Conservation (phyloP, 2,888 invertebrate genomes). For the Stomorhina lunata region DNA sequence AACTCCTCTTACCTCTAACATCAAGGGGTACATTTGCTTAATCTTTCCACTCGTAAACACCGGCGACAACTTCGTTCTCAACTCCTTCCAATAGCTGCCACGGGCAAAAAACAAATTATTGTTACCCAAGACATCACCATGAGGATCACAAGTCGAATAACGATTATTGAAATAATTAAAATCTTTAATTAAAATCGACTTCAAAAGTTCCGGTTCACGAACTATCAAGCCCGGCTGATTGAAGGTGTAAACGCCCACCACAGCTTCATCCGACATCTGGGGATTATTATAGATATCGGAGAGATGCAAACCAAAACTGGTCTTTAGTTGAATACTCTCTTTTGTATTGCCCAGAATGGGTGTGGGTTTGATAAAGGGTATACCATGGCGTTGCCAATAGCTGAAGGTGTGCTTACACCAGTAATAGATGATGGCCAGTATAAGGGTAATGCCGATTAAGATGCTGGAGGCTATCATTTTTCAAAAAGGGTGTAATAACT, state of each 20-base stretch:
- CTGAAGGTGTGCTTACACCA: conserved; percentile 26
- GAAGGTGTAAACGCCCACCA: conserved; percentile 77
- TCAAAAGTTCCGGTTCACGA: conserved; percentile 79
- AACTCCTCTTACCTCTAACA: conserved; percentile 68
- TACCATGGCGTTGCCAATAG: not conserved
- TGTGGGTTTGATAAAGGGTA: too few relatives aligned
- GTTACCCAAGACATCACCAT: conserved; percentile 70
- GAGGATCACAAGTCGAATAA: conserved; percentile 71
- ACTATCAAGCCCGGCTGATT: conserved; percentile 79
- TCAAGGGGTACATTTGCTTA: conserved; percentile 74
- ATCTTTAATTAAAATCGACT: conserved; percentile 77
- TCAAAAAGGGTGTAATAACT: too few relatives aligned
- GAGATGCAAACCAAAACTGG: conserved; percentile 75
- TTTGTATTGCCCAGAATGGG: conserved; percentile 79
- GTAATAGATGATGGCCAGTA: too few relatives aligned
- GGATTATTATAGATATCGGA: conserved; percentile 74
- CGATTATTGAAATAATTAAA: conserved; percentile 73
- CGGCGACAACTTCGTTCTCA: conserved; percentile 70
- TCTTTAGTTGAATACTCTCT: conserved; percentile 74
- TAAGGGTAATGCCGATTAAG: too few relatives aligned
- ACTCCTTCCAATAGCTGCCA: conserved; percentile 73
- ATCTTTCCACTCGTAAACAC: conserved; percentile 72
- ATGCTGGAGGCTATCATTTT: too few relatives aligned
- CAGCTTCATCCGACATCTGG: conserved; percentile 66
- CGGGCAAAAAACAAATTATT: conserved; percentile 73